Base-by-base conservation (phyloP, 1,140 invertebrate species). In the Penaeus japonicus region DNA sequence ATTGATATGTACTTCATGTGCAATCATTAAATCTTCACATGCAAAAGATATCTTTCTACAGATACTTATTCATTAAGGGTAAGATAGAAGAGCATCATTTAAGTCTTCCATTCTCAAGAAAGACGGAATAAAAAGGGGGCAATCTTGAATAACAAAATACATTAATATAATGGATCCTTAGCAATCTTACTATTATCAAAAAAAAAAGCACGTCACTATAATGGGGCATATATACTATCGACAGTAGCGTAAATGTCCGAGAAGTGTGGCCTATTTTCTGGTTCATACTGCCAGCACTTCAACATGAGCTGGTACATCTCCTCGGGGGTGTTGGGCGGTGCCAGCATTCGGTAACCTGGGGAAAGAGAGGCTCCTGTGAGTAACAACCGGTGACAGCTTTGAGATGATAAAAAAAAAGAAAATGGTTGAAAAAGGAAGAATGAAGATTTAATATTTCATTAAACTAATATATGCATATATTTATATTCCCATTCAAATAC, bases 251-350 rank as follows among this genome's bases (percentile, higher is more conserved):
- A 96, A 91, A 99, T 97, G 92, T 97, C 96, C 92, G 96, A 95
- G 93, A 99, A 99, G 92, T 98, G 97, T 17, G 97, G 97, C 90
- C 98, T 94, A 91, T 96, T 96, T 90, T 98, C 97, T 2, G 97
- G 96, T 90, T 98, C 95, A 91, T 98, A 97, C 91, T 98, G 96
- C 98, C 98, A 99, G 92, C 97, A 99, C 89, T 96, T 94, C 62
- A 97, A 92, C 97, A 99, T 98, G 81, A 99, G 93, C 87, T 95
- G 94, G 92, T 99, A 98, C 92, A 98, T 96, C 92, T 97, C 96
- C 24, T 97, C 96, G 0, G 97, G 96, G 75, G 96, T 97, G 62
- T 95, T 95, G 89, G 97, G 96, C 0, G 97, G 97, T 3, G 96
- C 95, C 83, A 97, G 97, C 96, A 99, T 97, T 90, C 98, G 94